A percentile compares a stretch with the other conserved stretches of the same genome.
Evolutionary conservation across 2,888 invertebrate genomes (phyloP).

Genomic region (Caenorhabditis sp.): DNA sequence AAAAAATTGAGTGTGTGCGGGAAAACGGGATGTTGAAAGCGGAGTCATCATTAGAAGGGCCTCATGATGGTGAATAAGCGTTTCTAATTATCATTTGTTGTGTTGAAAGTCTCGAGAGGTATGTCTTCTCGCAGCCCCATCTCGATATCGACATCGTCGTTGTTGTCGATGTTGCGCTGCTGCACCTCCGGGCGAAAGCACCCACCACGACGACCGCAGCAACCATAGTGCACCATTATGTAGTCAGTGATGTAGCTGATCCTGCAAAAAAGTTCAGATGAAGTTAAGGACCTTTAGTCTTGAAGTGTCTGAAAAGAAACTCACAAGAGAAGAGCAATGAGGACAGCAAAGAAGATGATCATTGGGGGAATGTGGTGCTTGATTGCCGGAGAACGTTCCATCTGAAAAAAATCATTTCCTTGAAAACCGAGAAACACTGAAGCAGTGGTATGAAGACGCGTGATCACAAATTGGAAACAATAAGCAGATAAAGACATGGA

Average conservation of each 20-base stretch:
- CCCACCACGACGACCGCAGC: constrained; percentile 37
- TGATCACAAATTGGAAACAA: background rate
- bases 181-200: constrained; percentile 25
- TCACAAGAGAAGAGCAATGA: constrained; percentile 26
- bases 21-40: too few relatives aligned
- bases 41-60: background rate
- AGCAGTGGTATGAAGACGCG: background rate
- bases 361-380: constrained; percentile 40
- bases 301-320: constrained; percentile 6
- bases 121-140: background rate
- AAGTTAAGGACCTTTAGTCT: too few relatives aligned
- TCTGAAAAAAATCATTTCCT: constrained; percentile 9
- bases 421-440: background rate
- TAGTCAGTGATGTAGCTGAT: constrained; percentile 30
- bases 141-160: background rate
- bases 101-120: background rate
- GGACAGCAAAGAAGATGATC: constrained; percentile 23
- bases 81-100: background rate
- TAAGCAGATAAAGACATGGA: background rate
- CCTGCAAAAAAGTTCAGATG: constrained; percentile 4
- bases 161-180: background rate
- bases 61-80: background rate
- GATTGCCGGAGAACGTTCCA: constrained; percentile 16
- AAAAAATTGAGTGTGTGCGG: too few relatives aligned
- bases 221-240: constrained; percentile 31